Evolutionary conservation across 2,888 invertebrate species (phyloP).

Genomic region (Temnothorax unifasciatus): DNA sequence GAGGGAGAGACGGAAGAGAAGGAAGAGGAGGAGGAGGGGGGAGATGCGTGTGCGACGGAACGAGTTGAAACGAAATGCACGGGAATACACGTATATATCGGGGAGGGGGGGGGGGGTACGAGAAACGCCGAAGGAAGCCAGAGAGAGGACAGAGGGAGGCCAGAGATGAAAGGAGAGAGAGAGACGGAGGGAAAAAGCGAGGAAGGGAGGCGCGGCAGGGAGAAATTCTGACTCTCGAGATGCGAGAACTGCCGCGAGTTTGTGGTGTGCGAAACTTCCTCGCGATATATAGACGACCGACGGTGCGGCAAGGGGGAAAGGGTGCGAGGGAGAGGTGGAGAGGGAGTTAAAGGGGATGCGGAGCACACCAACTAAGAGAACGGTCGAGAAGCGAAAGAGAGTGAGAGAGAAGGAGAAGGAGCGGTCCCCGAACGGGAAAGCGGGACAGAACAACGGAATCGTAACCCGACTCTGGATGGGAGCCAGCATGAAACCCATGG

Average conservation of each 20-base stretch:
- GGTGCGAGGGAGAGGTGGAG: constrained; percentile 59
- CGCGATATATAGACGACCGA: constrained; percentile 70
- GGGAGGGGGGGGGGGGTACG: constrained; percentile 72
- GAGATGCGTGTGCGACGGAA: constrained; percentile 67
- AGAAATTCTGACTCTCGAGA: constrained; percentile 78
- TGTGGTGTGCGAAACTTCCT: constrained; percentile 82
- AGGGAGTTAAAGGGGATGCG: constrained; percentile 56
- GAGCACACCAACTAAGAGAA: constrained; percentile 40
- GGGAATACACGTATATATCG: constrained; percentile 74
- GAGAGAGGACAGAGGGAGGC: constrained; percentile 61
- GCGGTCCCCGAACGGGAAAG: constrained; percentile 51
- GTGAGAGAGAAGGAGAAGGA: constrained; percentile 42
- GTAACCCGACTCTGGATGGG: constrained; percentile 80
- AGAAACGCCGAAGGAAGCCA: constrained; percentile 72
- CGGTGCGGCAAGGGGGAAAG: constrained; percentile 37
- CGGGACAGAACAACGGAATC: constrained; percentile 73
- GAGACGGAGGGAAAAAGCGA: constrained; percentile 26
- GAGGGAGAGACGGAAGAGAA: constrained; percentile 50
- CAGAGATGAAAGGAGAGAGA: constrained; percentile 1
- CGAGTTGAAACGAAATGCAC: constrained; percentile 79
- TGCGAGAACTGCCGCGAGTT: constrained; percentile 77
- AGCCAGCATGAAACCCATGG: constrained; percentile 80
- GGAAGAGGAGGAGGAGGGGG: not conserved
- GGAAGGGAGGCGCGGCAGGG: constrained; percentile 50
- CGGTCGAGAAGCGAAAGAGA: constrained; percentile 26